Base-by-base conservation (phyloP, 1,140 invertebrate genomes). In the Adelges cooleyi region DNA sequence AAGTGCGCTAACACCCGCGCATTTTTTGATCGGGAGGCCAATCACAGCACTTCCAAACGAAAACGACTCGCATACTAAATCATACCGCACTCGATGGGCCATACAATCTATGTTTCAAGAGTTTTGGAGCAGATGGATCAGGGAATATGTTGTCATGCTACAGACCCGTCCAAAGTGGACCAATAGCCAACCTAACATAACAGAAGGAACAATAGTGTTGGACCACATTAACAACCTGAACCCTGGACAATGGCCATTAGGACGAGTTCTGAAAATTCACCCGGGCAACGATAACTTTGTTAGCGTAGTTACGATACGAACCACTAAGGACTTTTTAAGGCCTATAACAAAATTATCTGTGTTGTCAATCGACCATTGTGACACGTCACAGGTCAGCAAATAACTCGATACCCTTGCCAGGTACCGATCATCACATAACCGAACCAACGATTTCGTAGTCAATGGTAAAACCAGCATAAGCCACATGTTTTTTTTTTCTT, bases 261-360 rank as follows among this genome's bases (percentile, higher is more conserved):
- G 18, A 15, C n/a, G 48, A 46, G 23, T 65, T n/a, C 23, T 70
- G 8, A 68, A 72, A 15, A 70, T 73, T 23, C 70, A 72, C 66
- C 71, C 71, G 3, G 74, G 73, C 18, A 13, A 40, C 6, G 75
- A 76, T 67, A 71, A 71, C 9, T 23, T 72, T 11, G 73, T 75
- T 4, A 46, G 75, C 49, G 72, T 73, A 1, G 74, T 71, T 8
- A 72, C 67, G 59, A 51, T 77, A 0, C 36, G 36, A 38, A 8
- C 6, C n/a, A n/a, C n/a, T n/a, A n/a, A n/a, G n/a, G n/a, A n/a
- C n/a, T n/a, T n/a, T n/a, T n/a, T n/a, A n/a, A n/a, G n/a, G n/a
- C n/a, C n/a, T n/a, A n/a, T n/a, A n/a, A n/a, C n/a, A n/a, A n/a
- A n/a, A n/a, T n/a, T n/a, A n/a, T n/a, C n/a, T n/a, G n/a, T n/a